Conservation (phyloP, 2,797 vertebrate species). For the Parauchenoglanis ngamensis region DNA sequence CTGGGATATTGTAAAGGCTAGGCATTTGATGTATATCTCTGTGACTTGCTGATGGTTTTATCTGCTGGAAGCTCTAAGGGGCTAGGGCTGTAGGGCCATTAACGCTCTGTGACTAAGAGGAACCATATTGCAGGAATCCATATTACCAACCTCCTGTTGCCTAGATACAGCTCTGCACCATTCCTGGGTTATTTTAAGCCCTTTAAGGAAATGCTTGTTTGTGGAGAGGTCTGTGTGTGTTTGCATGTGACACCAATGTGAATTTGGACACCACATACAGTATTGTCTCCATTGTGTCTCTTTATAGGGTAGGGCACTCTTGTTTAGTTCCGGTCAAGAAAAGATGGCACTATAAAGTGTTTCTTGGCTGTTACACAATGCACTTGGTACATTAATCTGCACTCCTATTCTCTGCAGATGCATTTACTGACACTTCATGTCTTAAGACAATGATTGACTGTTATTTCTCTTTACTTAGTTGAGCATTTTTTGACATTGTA, state of each 20-base stretch:
- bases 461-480: too few relatives aligned
- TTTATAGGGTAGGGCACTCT: not conserved
- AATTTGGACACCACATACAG: conserved; percentile 24
- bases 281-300: not conserved
- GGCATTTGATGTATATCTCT: conserved; percentile 60
- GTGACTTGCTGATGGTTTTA: conserved; percentile 59
- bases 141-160: conserved; percentile 74
- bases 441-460: too few relatives aligned
- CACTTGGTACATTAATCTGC: not conserved
- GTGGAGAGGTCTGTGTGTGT: conserved; percentile 22
- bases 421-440: not conserved
- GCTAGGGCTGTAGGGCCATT: conserved; percentile 59
- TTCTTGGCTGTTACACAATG: not conserved
- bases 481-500: too few relatives aligned
- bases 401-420: not conserved
- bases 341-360: not conserved
- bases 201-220: conserved; percentile 59
- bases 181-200: conserved; percentile 72
- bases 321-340: not conserved
- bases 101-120: conserved; percentile 60
- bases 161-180: conserved; percentile 70
- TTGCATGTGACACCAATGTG: conserved; percentile 31
- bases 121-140: conserved; percentile 66
- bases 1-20: conserved; percentile 52
- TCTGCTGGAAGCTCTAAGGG: conserved; percentile 52